Conservation (phyloP, 2,113 vertebrate genomes). For the Panurus biarmicus region DNA sequence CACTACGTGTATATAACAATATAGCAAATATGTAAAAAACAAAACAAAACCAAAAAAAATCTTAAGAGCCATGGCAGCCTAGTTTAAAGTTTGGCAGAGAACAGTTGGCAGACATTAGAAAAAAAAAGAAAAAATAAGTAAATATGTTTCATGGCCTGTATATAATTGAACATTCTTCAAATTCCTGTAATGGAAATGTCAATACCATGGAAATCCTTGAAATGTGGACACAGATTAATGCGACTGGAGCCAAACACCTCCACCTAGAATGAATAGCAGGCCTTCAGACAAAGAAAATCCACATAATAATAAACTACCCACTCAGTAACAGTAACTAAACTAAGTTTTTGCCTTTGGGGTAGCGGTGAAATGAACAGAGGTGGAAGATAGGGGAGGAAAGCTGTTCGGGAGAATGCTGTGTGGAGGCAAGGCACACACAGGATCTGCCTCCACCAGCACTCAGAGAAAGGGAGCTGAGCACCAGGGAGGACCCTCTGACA, state of each 20-base stretch:
- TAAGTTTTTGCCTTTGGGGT: background rate
- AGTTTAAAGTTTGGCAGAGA: conserved; percentile 57
- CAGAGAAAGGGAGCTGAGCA: background rate
- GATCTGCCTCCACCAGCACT: background rate
- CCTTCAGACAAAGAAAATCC: background rate
- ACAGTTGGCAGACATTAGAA: conserved; percentile 22
- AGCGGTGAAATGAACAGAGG: background rate
- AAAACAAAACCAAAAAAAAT: background rate
- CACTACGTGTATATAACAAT: background rate
- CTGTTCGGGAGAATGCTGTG: background rate
- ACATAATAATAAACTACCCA: background rate
- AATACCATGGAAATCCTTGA: conserved; percentile 64
- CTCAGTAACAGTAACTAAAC: background rate
- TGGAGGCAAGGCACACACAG: background rate
- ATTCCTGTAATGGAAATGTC: conserved; percentile 62
- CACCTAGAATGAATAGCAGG: conserved; percentile 4
- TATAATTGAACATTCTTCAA: conserved; percentile 62
- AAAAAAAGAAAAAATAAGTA: conserved; percentile 3
- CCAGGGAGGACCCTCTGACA: background rate
- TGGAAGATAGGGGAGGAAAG: background rate
- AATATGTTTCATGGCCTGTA: conserved; percentile 44
- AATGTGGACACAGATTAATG: conserved; percentile 43
- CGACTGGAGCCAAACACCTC: conserved; percentile 54
- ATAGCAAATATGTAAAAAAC: background rate
- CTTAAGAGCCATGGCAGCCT: background rate